A percentile compares a stretch with the other conserved stretches of the same genome.
These are phyloP conservation scores for Poecile atricapillus DNA, from an alignment of 2,113 vertebrate genomes.

Conservation along the genomic window DNA sequence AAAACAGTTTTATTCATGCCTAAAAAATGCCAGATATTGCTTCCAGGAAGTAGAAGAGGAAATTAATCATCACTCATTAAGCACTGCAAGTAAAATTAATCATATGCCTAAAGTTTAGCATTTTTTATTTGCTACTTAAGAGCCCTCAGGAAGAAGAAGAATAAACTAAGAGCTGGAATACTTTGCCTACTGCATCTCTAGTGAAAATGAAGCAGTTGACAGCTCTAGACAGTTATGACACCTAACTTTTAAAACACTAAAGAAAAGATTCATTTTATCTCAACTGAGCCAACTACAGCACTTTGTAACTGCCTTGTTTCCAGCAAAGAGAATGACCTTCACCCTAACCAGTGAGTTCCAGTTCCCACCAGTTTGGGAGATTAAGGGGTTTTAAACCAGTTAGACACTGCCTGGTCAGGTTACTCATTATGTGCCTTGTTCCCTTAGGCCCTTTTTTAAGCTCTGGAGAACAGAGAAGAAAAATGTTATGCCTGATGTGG, in stretches of 20 bases:
- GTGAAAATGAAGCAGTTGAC: not conserved
- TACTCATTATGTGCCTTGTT: conserved; percentile 47
- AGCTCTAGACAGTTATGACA: not conserved
- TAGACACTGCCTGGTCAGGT: not conserved
- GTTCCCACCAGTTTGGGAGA: conserved; percentile 20
- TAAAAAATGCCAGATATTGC: not conserved
- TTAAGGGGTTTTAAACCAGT: not conserved
- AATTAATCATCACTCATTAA: not conserved
- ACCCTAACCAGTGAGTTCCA: conserved; percentile 7
- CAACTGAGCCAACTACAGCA: not conserved
- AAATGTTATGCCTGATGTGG: not conserved
- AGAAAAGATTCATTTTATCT: not conserved
- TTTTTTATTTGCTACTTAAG: not conserved
- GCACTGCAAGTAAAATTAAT: not conserved
- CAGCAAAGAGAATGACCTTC: conserved; percentile 43
- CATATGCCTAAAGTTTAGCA: not conserved
- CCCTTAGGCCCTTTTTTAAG: conserved; percentile 42
- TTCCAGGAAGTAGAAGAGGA: not conserved
- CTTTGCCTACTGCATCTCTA: not conserved
- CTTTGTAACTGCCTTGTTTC: not conserved
- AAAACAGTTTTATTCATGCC: not conserved
- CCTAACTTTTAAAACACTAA: not conserved
- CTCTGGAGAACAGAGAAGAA: not conserved
- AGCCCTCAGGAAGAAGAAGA: not conserved
- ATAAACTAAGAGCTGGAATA: not conserved